Evolutionary conservation across 2,888 invertebrate species (phyloP), one percentile per base, ranked within the genome.

Genomic region (Nomada fucata): DNA sequence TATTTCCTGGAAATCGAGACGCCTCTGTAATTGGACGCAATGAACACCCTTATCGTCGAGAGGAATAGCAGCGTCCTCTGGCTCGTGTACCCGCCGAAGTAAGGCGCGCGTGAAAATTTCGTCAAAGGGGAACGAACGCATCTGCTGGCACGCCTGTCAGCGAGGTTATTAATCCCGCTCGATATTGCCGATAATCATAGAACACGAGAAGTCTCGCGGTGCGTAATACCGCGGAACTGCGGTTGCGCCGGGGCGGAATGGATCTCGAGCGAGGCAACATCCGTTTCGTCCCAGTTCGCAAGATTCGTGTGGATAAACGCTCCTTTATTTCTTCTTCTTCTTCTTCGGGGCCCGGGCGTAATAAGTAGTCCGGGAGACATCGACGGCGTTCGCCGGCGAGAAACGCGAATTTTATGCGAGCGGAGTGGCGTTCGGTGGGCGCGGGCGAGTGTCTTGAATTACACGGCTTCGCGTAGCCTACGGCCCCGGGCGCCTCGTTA

Each of bases 401-500:
- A 67, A 57, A 71, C 61, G 67, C 23, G 18, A 71, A 67, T 74
- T 82, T 76, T 52, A 65, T 67, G 44, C 20, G 13, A 44, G 20
- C 11, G 18, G 29, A 36, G 52, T 59, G 57, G 60, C 59, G 70
- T 61, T 80, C 59, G 26, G 52, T 50, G 5, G 63, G 53, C 63
- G 26, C n/a, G 61, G 5, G 36, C 59, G 71, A 57, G 53, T 59
- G 64, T 64, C 57, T 55, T 65, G 71, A 65, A 83, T 82, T 65
- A 75, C 71, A 72, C 71, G 59, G 71, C 63, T 83, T 60, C 75
- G 63, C 78, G 74, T 83, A 73, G 76, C 63, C 61, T 23, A 78
- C 68, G 65, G 85, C 83, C 86, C 77, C 79, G 75, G 83, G 79
- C 82, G 64, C 64, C 86, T 86, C 86, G 86, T 86, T 86, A 86